A percentile compares a stretch with the other conserved stretches of the same genome.
Evolutionary conservation across 1,140 invertebrate genomes (phyloP).

Genomic region (Atta cephalotes): DNA sequence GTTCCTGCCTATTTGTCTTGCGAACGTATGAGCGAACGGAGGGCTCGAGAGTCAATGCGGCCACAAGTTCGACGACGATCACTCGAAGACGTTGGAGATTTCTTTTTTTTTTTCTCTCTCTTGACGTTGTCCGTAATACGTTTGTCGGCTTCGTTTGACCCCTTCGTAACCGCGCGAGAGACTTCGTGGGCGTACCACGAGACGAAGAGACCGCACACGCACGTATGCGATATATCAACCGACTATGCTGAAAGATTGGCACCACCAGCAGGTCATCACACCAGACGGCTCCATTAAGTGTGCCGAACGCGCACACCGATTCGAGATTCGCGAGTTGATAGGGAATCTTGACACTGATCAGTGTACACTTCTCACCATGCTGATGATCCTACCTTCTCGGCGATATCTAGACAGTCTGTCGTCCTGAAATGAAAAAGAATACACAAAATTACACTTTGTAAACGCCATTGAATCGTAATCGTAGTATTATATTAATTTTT

Average conservation of each 20-base stretch:
- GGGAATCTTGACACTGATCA: slow-evolving; percentile 26
- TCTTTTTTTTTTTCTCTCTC: not conserved
- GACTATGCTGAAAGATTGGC: not conserved
- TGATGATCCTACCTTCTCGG: slow-evolving; percentile 6
- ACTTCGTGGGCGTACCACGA: slow-evolving; percentile 28
- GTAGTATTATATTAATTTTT: not conserved
- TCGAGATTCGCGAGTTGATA: slow-evolving; percentile 2
- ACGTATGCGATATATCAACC: slow-evolving; percentile 47
- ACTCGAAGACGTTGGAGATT: not conserved
- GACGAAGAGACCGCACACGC: slow-evolving; percentile 1
- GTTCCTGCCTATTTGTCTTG: not conserved
- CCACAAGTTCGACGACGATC: not conserved
- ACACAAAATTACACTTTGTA: not conserved
- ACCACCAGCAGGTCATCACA: not conserved
- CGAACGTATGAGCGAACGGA: slow-evolving; percentile 7
- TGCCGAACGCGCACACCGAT: not conserved
- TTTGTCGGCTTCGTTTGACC: slow-evolving; percentile 39
- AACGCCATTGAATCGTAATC: not conserved
- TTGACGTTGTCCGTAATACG: slow-evolving; percentile 7
- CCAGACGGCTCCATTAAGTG: slow-evolving; percentile 51
- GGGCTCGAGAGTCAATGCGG: slow-evolving; percentile 40
- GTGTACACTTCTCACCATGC: not conserved
- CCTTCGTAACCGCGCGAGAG: not conserved
- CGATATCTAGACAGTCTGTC: not conserved
- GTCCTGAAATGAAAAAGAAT: slow-evolving; percentile 57